Evolutionary conservation across 2,888 invertebrate species (phyloP).

Genomic region (Tetrapedia diversipes): DNA sequence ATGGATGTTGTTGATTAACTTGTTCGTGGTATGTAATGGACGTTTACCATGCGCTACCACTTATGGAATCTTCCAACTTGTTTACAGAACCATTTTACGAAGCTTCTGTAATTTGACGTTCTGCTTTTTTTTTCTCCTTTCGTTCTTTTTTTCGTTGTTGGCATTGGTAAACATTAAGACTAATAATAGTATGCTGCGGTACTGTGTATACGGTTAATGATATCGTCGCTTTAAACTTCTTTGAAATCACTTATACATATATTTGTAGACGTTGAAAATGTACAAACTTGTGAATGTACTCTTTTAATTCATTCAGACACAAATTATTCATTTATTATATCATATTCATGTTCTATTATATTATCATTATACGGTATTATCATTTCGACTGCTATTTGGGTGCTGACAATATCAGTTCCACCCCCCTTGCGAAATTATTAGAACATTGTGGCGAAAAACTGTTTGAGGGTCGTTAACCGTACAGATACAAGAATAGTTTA

Average conservation of each 20-base stretch:
- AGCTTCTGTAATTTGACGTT: slow-evolving; percentile 9
- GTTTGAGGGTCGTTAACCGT: too few relatives aligned
- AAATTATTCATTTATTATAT: too few relatives aligned
- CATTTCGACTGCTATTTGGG: too few relatives aligned
- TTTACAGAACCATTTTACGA: slow-evolving; percentile 23
- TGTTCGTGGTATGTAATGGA: slow-evolving; percentile 25
- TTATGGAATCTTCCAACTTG: not conserved
- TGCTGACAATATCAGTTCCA: too few relatives aligned
- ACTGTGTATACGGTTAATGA: not conserved
- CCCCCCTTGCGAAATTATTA: too few relatives aligned
- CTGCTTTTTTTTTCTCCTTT: not conserved
- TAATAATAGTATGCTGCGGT: not conserved
- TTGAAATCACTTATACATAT: not conserved
- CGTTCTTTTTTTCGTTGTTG: not conserved
- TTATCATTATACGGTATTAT: too few relatives aligned
- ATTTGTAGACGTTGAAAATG: too few relatives aligned
- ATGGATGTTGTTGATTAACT: slow-evolving; percentile 30
- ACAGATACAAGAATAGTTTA: not conserved
- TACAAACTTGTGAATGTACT: too few relatives aligned
- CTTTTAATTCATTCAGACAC: too few relatives aligned
- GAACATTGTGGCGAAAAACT: too few relatives aligned
- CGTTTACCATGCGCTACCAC: slow-evolving; percentile 18
- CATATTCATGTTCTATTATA: too few relatives aligned
- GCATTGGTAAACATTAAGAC: not conserved
- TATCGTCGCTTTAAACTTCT: not conserved